phyloP scores from a whole-genome alignment of 2,888 invertebrate genomes.

The Cheilosia pagana region DNA sequence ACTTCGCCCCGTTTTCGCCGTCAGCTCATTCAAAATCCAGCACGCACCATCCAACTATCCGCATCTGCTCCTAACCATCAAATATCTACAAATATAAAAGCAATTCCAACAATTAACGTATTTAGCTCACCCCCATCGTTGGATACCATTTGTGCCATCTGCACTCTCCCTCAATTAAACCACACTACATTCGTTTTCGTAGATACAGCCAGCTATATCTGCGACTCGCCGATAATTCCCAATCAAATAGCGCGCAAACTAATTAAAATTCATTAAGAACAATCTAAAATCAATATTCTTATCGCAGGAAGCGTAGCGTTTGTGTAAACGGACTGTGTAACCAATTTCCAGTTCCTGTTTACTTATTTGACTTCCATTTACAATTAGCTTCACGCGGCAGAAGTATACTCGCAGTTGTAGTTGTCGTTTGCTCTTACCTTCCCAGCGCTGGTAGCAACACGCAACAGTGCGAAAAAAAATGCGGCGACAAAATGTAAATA shows the following conservation, averaged over 20 bases:
- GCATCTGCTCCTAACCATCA: background rate
- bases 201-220: conserved; percentile 3
- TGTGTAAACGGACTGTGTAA: conserved; percentile 72
- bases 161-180: background rate
- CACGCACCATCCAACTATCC: background rate
- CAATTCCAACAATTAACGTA: conserved; percentile 43
- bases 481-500: conserved; percentile 4
- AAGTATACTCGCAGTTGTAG: background rate
- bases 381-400: conserved; percentile 58
- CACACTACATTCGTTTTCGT: background rate
- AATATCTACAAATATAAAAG: conserved; percentile 24
- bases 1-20: background rate
- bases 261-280: conserved; percentile 75
- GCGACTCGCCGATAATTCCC: conserved; percentile 47
- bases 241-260: conserved; percentile 69
- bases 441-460: conserved; percentile 3
- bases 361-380: conserved; percentile 71
- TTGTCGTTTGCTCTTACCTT: conserved; percentile 18
- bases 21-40: background rate
- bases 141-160: conserved; percentile 17
- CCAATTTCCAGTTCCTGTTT: conserved; percentile 74
- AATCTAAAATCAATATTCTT: conserved; percentile 76
- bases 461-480: background rate
- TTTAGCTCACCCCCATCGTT: conserved; percentile 25
- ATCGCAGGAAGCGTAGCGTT: conserved; percentile 70